Evolutionary conservation across 2,797 vertebrate genomes (phyloP).

Genomic region (Falco columbarius): DNA sequence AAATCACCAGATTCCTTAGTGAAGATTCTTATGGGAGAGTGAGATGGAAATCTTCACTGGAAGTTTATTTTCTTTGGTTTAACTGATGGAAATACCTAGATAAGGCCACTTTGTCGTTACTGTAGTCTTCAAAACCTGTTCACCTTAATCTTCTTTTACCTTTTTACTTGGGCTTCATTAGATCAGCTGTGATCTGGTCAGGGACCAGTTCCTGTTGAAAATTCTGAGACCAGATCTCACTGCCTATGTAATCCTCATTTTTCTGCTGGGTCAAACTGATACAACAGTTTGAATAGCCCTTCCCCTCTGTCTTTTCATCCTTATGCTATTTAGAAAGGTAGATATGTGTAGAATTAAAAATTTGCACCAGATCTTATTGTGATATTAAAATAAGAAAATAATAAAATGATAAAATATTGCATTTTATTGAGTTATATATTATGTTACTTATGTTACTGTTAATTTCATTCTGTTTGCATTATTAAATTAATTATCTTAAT

Average conservation of each 20-base stretch:
- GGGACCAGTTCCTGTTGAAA: neutral
- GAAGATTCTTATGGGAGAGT: neutral
- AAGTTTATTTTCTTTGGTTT: neutral
- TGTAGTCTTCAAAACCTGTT: neutral
- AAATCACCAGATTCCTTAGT: neutral
- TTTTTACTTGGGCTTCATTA: neutral
- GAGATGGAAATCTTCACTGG: neutral
- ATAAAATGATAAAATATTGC: neutral
- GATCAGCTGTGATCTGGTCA: neutral
- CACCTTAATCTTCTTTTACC: neutral
- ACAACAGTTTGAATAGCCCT: neutral
- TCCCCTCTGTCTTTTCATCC: neutral
- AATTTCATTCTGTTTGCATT: neutral
- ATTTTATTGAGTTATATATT: neutral
- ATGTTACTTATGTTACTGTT: neutral
- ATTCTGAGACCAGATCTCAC: neutral
- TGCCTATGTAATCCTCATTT: neutral
- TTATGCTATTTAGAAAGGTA: neutral
- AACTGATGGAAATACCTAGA: neutral
- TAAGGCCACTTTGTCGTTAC: neutral
- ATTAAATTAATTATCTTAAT: neutral
- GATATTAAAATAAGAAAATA: neutral
- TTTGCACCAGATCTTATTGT: neutral
- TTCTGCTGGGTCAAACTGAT: neutral
- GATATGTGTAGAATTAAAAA: neutral